phyloP scores from a whole-genome alignment of 2,888 invertebrate genomes.

The Archips crataeganus region DNA sequence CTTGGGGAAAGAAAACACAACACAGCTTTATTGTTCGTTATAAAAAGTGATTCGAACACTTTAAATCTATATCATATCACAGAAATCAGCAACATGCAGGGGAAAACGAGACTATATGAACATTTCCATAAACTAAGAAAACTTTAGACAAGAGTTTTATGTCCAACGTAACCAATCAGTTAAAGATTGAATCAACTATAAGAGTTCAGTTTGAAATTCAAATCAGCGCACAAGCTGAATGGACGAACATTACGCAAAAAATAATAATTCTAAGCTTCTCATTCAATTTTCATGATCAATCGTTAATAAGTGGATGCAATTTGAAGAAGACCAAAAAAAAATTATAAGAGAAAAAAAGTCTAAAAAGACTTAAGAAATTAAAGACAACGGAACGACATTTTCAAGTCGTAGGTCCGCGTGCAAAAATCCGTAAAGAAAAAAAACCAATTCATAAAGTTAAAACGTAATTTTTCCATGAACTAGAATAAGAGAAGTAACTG shows the following conservation, averaged over 20 bases:
- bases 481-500: constrained; percentile 20
- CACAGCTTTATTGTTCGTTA: constrained; percentile 64
- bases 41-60: constrained; percentile 45
- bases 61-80: constrained; percentile 44
- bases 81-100: constrained; percentile 51
- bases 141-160: constrained; percentile 31
- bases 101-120: neutral
- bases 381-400: constrained; percentile 11
- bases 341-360: neutral
- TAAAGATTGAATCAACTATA: constrained; percentile 38
- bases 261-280: neutral
- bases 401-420: constrained; percentile 40
- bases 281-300: constrained; percentile 49
- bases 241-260: constrained; percentile 22
- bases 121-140: neutral
- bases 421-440: constrained; percentile 34
- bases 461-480: constrained; percentile 16
- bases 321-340: neutral
- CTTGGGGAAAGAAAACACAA: constrained; percentile 76
- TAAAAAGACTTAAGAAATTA: neutral
- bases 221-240: constrained; percentile 4
- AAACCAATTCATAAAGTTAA: neutral
- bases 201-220: neutral
- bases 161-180: constrained; percentile 46
- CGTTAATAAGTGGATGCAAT: constrained; percentile 54